Conservation (phyloP, 2,113 vertebrate genomes). For the Burhinus bistriatus region DNA sequence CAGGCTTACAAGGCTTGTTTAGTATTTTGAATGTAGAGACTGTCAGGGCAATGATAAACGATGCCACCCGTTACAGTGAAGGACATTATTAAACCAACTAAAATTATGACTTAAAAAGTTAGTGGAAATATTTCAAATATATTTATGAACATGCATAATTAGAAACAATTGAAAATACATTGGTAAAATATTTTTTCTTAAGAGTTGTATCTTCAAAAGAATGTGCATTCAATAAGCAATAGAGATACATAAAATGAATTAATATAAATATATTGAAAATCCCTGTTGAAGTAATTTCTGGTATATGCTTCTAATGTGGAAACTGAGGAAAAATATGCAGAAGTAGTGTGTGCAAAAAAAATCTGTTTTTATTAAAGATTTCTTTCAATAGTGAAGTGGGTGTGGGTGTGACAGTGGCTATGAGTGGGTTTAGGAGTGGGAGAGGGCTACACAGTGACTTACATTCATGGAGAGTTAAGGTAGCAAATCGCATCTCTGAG, state of each 20-base stretch:
- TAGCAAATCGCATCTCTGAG: background rate
- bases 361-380: background rate
- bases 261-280: background rate
- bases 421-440: background rate
- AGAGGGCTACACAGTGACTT: background rate
- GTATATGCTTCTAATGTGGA: background rate
- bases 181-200: background rate
- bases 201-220: background rate
- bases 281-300: background rate
- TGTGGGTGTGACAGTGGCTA: background rate
- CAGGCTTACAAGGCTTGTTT: background rate
- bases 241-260: background rate
- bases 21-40: background rate
- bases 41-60: background rate
- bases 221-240: background rate
- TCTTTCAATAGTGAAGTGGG: background rate
- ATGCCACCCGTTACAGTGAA: background rate
- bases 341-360: background rate
- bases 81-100: background rate
- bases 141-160: background rate
- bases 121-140: background rate
- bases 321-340: background rate
- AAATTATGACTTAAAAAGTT: background rate
- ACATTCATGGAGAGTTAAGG: background rate
- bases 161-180: background rate